Evolutionary conservation across 1,140 invertebrate genomes (phyloP), one percentile per base, ranked within the genome.

Genomic region (Danaus plexippus): DNA sequence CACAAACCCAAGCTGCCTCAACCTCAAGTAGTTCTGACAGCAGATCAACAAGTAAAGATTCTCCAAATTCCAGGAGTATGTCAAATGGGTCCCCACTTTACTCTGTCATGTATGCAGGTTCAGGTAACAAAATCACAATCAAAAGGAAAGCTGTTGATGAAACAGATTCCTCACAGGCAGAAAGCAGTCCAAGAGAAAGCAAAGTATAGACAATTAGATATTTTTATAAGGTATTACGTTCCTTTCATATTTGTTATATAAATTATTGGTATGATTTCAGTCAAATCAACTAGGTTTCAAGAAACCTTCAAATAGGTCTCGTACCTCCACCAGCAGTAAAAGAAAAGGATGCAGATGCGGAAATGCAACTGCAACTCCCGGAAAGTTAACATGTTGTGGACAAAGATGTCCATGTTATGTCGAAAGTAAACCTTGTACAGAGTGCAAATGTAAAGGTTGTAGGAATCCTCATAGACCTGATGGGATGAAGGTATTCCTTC

Each of bases 401-500:
- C 96, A 97, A 79, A 89, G 96, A 59, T 98, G 96, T 88, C 95
- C 96, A 0, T 98, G 96, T 87, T 98, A 97, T 85, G 94, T 95
- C 53, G 94, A 93, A 69, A 93, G 91, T 72, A 95, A 94, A 85
- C 92, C 94, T 9, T 97, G 96, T 76, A 88, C 93, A 40, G 94
- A 94, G 63, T 98, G 96, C 85, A 92, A 93, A 77, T 98, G 96
- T 87, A 91, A 94, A 81, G 96, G 96, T 8, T 98, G 96, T 82
- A 86, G 95, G 76, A 98, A 98, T 89, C 95, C 96, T 11, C 92
- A 95, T 71, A 91, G 91, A 66, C 90, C 92, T 49, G 93, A 93
- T 85, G 94, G 93, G 52, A 90, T 92, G 67, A 95, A 95, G 89
- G 92, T 94, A 89, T 50, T 12, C 18, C 15, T 15, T 53, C 12